Evolutionary conservation across 2,797 vertebrate species (phyloP).

Genomic region (Xenentodon cancila): DNA sequence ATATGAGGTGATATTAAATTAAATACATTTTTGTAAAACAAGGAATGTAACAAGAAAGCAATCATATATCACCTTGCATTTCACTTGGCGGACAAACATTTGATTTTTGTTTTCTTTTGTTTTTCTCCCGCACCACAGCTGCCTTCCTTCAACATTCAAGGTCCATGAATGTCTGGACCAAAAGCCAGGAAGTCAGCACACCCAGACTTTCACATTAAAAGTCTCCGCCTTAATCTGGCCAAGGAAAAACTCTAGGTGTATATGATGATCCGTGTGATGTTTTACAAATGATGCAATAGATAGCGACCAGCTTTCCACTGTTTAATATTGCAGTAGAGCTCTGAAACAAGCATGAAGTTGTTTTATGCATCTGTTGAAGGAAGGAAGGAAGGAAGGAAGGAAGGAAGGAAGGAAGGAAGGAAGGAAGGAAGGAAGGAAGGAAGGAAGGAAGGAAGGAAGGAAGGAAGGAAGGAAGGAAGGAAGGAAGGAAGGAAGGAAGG

Average conservation of each 20-base stretch:
- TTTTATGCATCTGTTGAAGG: constrained; percentile 30
- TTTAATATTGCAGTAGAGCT: constrained; percentile 22
- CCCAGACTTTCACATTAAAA: constrained; percentile 29
- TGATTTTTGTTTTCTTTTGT: not conserved
- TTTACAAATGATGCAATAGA: constrained; percentile 56
- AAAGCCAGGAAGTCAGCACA: constrained; percentile 36
- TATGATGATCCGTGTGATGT: constrained; percentile 67
- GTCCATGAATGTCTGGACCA: constrained; percentile 42
- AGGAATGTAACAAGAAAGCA: constrained; percentile 43
- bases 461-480: too few relatives aligned
- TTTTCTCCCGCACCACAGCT: constrained; percentile 2
- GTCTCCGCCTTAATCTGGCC: constrained; percentile 27
- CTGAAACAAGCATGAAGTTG: constrained; percentile 47
- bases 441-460: too few relatives aligned
- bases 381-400: constrained; percentile 4
- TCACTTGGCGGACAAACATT: constrained; percentile 20
- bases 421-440: too few relatives aligned
- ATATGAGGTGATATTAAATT: constrained; percentile 35
- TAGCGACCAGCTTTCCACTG: constrained; percentile 20
- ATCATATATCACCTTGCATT: constrained; percentile 34
- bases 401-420: too few relatives aligned
- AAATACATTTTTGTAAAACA: constrained; percentile 47
- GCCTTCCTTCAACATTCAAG: constrained; percentile 30
- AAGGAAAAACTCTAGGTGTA: constrained; percentile 67
- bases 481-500: constrained; percentile 5